These are phyloP conservation scores for Ostrea edulis DNA, from an alignment of 1,140 invertebrate genomes.

Conservation along the genomic window DNA sequence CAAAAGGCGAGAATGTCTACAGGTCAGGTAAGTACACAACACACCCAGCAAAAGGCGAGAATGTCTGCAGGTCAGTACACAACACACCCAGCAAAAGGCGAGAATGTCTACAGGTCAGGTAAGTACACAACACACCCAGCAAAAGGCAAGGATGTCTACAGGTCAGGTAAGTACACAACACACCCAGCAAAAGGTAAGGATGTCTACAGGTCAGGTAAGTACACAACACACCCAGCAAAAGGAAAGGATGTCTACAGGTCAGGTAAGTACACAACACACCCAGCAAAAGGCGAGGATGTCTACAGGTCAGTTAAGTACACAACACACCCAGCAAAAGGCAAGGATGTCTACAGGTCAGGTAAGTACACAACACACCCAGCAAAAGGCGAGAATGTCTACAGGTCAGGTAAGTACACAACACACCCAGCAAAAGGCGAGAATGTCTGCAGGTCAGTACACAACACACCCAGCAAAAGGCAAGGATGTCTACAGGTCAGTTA, in stretches of 20 bases:
- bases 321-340: not conserved
- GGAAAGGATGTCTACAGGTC: conserved; percentile 7
- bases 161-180: not conserved
- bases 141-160: not conserved
- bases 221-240: not conserved
- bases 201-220: conserved; percentile 3
- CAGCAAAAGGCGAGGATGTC: not conserved
- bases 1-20: not conserved
- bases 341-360: conserved; percentile 8
- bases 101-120: conserved; percentile 14
- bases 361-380: not conserved
- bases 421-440: not conserved
- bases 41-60: not conserved
- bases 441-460: too few species aligned
- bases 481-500: not conserved
- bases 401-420: not conserved
- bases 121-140: not conserved
- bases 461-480: not conserved
- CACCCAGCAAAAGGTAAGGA: not conserved
- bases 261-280: not conserved
- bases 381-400: not conserved
- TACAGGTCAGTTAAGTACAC: not conserved
- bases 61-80: not conserved
- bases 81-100: not conserved
- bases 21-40: not conserved